Conservation (phyloP, 1,140 invertebrate species). For the Aphis craccivora region DNA sequence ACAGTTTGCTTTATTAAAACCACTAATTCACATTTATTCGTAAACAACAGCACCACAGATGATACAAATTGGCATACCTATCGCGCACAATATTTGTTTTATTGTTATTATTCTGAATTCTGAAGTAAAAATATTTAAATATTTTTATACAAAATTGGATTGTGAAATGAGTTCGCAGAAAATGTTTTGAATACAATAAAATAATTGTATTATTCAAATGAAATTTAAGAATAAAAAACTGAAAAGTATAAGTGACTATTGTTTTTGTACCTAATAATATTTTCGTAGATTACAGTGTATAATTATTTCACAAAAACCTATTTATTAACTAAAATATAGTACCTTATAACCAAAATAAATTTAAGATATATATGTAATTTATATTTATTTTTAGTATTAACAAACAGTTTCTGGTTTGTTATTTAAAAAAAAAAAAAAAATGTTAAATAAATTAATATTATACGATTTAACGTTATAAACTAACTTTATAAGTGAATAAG, state of each 20-base stretch:
- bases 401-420: not conserved
- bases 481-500: no score
- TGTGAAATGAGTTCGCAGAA: not conserved
- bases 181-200: not conserved
- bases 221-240: not conserved
- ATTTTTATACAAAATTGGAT: not conserved
- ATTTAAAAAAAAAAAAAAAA: not conserved
- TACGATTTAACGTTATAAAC: no score
- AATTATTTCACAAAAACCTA: not conserved
- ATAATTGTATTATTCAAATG: not conserved
- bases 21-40: constrained; percentile 17
- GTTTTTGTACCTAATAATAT: not conserved
- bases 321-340: not conserved
- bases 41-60: not conserved
- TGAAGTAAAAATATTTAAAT: not conserved
- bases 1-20: constrained; percentile 6
- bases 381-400: not conserved
- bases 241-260: not conserved
- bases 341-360: not conserved
- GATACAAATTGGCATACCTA: not conserved
- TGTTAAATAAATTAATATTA: no score
- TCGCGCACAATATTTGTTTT: not conserved
- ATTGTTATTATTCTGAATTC: not conserved
- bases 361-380: not conserved
- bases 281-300: not conserved